Conservation (phyloP, 2,113 vertebrate species). For the Seriola rivoliana region DNA sequence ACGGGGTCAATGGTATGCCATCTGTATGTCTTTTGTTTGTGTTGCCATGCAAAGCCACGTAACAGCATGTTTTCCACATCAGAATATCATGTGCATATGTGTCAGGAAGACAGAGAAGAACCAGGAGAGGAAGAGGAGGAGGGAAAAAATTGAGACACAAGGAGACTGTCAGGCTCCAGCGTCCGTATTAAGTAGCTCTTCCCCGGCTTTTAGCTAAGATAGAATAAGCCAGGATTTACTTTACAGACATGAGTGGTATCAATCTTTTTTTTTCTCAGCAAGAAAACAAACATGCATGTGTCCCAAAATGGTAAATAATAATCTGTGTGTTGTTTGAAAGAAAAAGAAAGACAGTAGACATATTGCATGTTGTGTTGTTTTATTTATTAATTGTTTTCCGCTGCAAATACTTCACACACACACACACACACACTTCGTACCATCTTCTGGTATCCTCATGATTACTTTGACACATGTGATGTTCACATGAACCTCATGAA, state of each 20-base stretch:
- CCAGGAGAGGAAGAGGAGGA: background rate
- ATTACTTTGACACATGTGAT: conserved; percentile 21
- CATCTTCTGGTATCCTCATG: background rate
- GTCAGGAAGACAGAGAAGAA: conserved; percentile 27
- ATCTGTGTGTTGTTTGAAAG: background rate
- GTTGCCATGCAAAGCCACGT: background rate
- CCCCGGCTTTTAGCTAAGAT: too few relatives aligned
- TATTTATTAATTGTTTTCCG: conserved; percentile 9
- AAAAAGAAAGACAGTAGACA: background rate
- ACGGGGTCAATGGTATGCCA: background rate
- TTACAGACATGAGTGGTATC: too few relatives aligned
- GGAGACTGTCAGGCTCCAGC: conserved; percentile 20
- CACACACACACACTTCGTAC: background rate
- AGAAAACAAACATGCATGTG: too few relatives aligned
- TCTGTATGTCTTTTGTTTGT: background rate
- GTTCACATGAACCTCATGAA: background rate
- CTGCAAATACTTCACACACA: background rate
- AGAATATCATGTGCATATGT: background rate
- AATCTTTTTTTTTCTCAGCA: too few relatives aligned
- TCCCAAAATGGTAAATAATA: too few relatives aligned
- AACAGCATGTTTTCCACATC: conserved; percentile 50
- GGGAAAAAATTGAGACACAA: conserved; percentile 13
- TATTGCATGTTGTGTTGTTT: background rate
- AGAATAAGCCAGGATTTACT: too few relatives aligned
- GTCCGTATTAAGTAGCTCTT: background rate